Evolutionary conservation across 2,113 vertebrate species (phyloP).

Genomic region (Percina caprodes): DNA sequence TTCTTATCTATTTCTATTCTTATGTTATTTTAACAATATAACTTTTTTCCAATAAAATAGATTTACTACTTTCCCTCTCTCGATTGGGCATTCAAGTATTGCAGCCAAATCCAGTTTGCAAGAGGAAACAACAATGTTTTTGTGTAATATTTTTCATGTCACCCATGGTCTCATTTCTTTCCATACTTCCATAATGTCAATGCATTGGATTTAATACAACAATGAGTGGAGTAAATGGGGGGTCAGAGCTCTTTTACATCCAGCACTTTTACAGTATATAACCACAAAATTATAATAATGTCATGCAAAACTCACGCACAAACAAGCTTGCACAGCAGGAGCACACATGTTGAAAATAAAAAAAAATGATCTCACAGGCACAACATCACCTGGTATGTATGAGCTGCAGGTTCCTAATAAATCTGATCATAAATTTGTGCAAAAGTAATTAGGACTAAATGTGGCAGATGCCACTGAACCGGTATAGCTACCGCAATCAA

Average conservation of each 20-base stretch:
- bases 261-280: background rate
- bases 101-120: background rate
- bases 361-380: conserved; percentile 15
- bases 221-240: background rate
- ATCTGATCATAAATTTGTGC: conserved; percentile 12
- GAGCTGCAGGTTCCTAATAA: conserved; percentile 6
- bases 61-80: background rate
- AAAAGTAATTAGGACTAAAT: background rate
- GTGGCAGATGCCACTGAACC: background rate
- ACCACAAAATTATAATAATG: conserved; percentile 26
- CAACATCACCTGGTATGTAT: conserved; percentile 28
- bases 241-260: background rate
- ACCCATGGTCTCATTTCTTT: background rate
- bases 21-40: too few relatives aligned
- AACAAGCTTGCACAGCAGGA: conserved; percentile 38
- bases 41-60: background rate
- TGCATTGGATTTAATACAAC: conserved; percentile 16
- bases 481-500: background rate
- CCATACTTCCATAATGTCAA: background rate
- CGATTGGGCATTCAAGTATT: too few relatives aligned
- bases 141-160: background rate
- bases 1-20: too few relatives aligned
- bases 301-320: conserved; percentile 11
- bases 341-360: conserved; percentile 23
- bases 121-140: background rate